phyloP scores from a whole-genome alignment of 2,797 vertebrate species.

The Mareca penelope region DNA sequence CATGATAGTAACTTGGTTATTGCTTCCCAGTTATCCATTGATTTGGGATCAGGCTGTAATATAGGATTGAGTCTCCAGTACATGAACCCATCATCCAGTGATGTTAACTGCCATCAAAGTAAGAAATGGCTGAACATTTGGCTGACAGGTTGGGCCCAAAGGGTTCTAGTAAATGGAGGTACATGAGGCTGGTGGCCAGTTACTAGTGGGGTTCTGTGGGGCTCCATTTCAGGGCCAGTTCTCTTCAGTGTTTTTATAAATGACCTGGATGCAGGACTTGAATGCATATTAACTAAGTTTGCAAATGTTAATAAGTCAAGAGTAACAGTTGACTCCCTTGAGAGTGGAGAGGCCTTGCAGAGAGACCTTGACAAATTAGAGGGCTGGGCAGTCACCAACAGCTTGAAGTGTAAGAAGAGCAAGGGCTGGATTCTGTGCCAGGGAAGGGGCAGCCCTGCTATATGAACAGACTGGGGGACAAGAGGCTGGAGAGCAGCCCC shows the following conservation, averaged over 20 bases:
- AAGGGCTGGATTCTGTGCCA: not conserved
- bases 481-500: not conserved
- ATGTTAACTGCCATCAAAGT: not conserved
- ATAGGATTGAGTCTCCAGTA: not conserved
- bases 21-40: not conserved
- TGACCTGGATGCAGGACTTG: too few species aligned
- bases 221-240: too few species aligned
- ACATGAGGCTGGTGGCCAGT: too few species aligned
- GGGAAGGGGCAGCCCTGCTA: not conserved
- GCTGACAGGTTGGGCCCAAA: not conserved
- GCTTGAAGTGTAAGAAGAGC: not conserved
- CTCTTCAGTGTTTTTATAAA: too few species aligned
- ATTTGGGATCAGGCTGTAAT: not conserved
- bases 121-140: too few species aligned
- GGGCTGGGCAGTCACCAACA: not conserved
- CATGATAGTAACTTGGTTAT: not conserved
- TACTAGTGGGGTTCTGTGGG: too few species aligned
- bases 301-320: too few species aligned
- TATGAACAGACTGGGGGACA: not conserved
- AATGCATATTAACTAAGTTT: too few species aligned
- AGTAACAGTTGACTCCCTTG: too few species aligned
- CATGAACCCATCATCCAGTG: fast-evolving
- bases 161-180: not conserved
- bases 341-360: not conserved
- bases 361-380: not conserved